Conservation (phyloP, 2,888 invertebrate genomes). For the Drosophila emarginata region DNA sequence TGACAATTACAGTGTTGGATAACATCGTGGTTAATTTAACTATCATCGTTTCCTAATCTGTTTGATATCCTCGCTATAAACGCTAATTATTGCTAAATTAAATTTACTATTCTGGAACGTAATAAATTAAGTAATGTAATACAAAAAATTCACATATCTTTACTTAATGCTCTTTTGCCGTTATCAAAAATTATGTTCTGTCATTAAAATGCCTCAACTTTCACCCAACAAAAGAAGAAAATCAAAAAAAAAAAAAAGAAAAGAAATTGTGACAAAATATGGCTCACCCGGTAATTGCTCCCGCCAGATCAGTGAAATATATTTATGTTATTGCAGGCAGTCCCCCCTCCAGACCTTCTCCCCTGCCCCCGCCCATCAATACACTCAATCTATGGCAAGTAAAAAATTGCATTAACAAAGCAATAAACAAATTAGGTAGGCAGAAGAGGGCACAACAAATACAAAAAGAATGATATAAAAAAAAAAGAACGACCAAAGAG, state of each 20-base stretch:
- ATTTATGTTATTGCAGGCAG: slow-evolving; percentile 71
- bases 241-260: neutral
- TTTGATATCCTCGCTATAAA: neutral
- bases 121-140: neutral
- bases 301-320: slow-evolving; percentile 72
- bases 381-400: slow-evolving; percentile 25
- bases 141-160: neutral
- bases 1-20: too few relatives aligned
- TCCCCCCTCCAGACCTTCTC: slow-evolving; percentile 13
- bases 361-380: too few relatives aligned
- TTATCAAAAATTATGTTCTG: slow-evolving; percentile 46
- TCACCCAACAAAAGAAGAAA: slow-evolving; percentile 47
- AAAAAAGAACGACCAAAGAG: slow-evolving; percentile 6
- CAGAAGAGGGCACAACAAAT: neutral
- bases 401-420: slow-evolving; percentile 76
- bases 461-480: slow-evolving; percentile 6
- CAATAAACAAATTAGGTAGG: slow-evolving; percentile 72
- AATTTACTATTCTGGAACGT: neutral
- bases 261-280: slow-evolving; percentile 76
- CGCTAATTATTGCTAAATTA: neutral
- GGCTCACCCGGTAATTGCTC: slow-evolving; percentile 73
- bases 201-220: slow-evolving; percentile 71
- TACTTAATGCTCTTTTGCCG: neutral
- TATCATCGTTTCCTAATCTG: too few relatives aligned
- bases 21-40: too few relatives aligned